phyloP scores from a whole-genome alignment of 2,113 vertebrate genomes.

The Gobiocypris rarus region DNA sequence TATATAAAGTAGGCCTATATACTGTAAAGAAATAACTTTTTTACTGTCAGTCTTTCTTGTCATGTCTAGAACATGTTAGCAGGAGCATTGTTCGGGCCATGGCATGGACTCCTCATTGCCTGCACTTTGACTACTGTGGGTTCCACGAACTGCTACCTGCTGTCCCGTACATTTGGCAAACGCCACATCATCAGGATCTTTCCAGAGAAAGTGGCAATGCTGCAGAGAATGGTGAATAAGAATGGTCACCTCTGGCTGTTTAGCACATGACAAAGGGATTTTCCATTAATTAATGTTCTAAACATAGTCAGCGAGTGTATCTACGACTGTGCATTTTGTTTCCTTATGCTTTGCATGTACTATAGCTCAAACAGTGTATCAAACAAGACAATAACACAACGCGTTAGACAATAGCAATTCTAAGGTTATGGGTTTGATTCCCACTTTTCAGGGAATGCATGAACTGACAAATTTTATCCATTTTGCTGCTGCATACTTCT shows the following conservation, averaged over 20 bases:
- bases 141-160: slow-evolving; percentile 89
- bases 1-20: too few relatives aligned
- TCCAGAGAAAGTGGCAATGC: slow-evolving; percentile 85
- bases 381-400: too few relatives aligned
- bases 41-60: not conserved
- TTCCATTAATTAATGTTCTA: not conserved
- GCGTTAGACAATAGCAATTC: not conserved
- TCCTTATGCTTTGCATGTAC: not conserved
- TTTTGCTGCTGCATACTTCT: too few relatives aligned
- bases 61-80: slow-evolving; percentile 87
- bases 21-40: too few relatives aligned
- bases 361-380: not conserved
- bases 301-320: not conserved
- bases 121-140: slow-evolving; percentile 86
- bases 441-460: not conserved
- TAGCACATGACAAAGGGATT: not conserved
- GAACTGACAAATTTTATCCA: not conserved
- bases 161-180: slow-evolving; percentile 88
- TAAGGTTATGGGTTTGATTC: not conserved
- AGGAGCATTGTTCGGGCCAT: slow-evolving; percentile 92
- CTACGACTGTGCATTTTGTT: not conserved
- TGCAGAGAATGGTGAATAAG: slow-evolving; percentile 86
- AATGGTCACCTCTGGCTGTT: slow-evolving; percentile 9
- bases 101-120: slow-evolving; percentile 87
- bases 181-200: slow-evolving; percentile 82